These are phyloP conservation scores for Zoanthus sociatus DNA, from an alignment of 92 coral and sea anemone species.

Conservation along the genomic window DNA sequence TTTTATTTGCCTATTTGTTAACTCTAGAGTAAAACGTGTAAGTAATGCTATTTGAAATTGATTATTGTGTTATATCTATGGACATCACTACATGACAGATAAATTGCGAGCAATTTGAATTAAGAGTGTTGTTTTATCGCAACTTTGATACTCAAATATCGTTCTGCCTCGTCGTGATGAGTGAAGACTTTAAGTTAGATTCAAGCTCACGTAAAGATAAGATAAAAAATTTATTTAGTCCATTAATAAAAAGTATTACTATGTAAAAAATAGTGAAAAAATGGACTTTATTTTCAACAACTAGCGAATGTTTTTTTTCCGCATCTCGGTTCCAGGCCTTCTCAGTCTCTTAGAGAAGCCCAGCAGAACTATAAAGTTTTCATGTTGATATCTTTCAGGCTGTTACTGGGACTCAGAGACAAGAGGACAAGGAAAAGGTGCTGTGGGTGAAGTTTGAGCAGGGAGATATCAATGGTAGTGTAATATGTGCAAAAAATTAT, in stretches of 20 bases:
- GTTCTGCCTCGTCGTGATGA: constrained; percentile 28
- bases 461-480: constrained; percentile 81
- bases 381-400: constrained; percentile 60
- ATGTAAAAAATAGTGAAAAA: too few species aligned
- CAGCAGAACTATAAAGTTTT: not conserved
- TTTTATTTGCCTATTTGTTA: constrained; percentile 6
- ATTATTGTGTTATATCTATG: constrained; percentile 2
- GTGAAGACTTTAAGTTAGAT: not conserved
- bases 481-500: not conserved
- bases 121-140: not conserved
- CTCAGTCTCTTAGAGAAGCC: not conserved
- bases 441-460: constrained; percentile 96
- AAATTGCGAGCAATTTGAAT: constrained; percentile 13
- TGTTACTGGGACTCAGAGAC: constrained; percentile 87
- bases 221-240: not conserved
- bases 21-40: not conserved
- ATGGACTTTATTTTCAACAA: not conserved
- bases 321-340: constrained; percentile 29
- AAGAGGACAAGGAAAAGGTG: constrained; percentile 89
- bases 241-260: not conserved
- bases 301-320: not conserved
- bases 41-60: not conserved
- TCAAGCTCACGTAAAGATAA: constrained; percentile 2
- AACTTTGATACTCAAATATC: constrained; percentile 15
- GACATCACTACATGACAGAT: constrained; percentile 2